A percentile compares a stretch with the other conserved stretches of the same genome.
Evolutionary conservation across 2,113 vertebrate species (phyloP).

Genomic region (Tychaedon coryphoeus): DNA sequence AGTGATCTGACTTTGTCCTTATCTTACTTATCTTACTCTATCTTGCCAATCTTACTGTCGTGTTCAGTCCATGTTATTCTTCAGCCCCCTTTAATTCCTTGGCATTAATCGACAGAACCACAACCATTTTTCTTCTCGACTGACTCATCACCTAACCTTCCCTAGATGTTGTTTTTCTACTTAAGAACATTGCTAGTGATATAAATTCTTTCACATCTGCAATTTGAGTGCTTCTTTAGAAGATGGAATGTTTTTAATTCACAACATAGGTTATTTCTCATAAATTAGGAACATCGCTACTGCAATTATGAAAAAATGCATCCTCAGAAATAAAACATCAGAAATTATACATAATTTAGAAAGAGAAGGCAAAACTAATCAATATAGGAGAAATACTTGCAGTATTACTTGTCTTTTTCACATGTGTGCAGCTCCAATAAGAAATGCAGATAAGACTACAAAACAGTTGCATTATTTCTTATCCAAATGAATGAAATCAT

Average conservation of each 20-base stretch:
- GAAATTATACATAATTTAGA: not conserved
- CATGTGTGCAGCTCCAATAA: not conserved
- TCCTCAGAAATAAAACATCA: not conserved
- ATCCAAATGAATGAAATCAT: not conserved
- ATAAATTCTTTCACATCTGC: not conserved
- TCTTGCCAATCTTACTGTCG: not conserved
- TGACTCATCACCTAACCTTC: not conserved
- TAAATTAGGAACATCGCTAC: not conserved
- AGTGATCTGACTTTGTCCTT: not conserved
- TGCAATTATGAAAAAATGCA: not conserved
- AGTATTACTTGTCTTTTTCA: not conserved
- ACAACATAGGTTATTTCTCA: not conserved
- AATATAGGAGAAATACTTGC: not conserved
- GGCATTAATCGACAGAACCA: not conserved
- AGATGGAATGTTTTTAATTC: not conserved
- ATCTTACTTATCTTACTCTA: too few species aligned
- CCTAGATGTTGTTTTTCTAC: not conserved
- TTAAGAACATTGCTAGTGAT: not conserved
- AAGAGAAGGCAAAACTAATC: not conserved
- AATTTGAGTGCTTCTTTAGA: not conserved
- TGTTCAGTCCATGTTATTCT: not conserved
- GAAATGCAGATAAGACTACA: not conserved
- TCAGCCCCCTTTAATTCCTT: not conserved
- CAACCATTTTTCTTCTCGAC: not conserved
- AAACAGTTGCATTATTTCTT: not conserved